Conservation (phyloP, 1,140 invertebrate species). For the Plutomurus gul region DNA sequence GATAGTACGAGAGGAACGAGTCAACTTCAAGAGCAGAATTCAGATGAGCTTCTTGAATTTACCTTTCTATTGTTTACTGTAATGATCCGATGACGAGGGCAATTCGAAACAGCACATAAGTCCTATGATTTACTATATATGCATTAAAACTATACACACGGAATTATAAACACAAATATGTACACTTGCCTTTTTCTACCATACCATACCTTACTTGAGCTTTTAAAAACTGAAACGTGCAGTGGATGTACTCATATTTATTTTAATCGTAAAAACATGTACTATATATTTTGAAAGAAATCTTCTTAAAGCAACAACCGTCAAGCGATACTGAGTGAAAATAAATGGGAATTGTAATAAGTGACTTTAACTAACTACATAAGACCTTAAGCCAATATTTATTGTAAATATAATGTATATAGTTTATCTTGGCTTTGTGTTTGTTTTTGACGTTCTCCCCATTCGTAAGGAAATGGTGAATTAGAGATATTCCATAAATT, state of each 20-base stretch:
- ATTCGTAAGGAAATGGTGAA: not conserved
- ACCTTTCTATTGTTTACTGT: slow-evolving; percentile 29
- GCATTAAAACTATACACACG: not conserved
- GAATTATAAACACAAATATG: not conserved
- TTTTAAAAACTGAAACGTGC: too few relatives aligned
- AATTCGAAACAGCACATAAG: not conserved
- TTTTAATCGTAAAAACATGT: too few relatives aligned
- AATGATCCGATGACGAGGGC: slow-evolving; percentile 24
- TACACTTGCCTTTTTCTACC: not conserved
- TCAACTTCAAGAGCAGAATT: slow-evolving; percentile 43
- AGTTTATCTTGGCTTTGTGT: not conserved
- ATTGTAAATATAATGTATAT: too few relatives aligned
- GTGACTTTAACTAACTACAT: too few relatives aligned
- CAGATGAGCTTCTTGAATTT: slow-evolving; percentile 44
- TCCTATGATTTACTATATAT: too few relatives aligned
- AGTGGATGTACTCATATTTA: too few relatives aligned
- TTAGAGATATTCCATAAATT: not conserved
- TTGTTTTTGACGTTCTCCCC: not conserved
- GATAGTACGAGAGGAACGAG: slow-evolving; percentile 37
- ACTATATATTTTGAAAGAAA: too few relatives aligned
- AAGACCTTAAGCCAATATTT: too few relatives aligned
- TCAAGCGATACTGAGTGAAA: not conserved
- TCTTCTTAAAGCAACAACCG: too few relatives aligned
- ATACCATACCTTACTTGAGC: too few relatives aligned
- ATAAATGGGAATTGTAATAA: too few relatives aligned